Percentiles rank a stretch among this genome's conserved stretches.
Evolutionary conservation across 2,888 invertebrate genomes (phyloP).

Genomic region (Gandaritis pyraliata): DNA sequence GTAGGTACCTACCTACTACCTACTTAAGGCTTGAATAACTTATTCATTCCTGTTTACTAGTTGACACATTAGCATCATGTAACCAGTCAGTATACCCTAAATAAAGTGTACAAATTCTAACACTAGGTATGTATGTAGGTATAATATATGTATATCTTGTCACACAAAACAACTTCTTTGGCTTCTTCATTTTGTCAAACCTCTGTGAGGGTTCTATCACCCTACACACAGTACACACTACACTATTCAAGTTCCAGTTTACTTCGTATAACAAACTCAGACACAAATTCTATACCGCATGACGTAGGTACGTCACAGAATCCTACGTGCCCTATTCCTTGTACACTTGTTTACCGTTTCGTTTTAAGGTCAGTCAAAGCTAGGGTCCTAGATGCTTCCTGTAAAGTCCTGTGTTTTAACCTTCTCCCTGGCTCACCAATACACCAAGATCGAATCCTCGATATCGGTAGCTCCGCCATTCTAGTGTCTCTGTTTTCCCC

Average conservation of each 20-base stretch:
- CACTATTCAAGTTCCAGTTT: background rate
- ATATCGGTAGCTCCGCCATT: too few species aligned
- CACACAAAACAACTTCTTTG: slow-evolving; percentile 4
- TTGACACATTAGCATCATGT: too few species aligned
- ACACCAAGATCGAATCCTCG: too few species aligned
- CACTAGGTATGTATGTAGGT: background rate
- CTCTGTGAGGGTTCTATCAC: background rate
- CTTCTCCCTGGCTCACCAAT: too few species aligned
- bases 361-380: slow-evolving; percentile 35
- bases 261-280: background rate
- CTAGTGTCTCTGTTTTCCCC: too few species aligned
- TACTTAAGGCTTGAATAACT: background rate
- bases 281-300: too few species aligned
- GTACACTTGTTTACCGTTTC: slow-evolving; percentile 16
- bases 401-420: too few species aligned
- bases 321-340: slow-evolving; percentile 16
- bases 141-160: too few species aligned
- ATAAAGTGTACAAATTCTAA: background rate
- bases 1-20: too few species aligned
- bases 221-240: background rate
- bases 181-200: slow-evolving; percentile 9
- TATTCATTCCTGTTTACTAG: background rate
- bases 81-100: background rate
- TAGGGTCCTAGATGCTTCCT: too few species aligned
- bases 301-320: slow-evolving; percentile 1